Evolutionary conservation across 2,113 vertebrate species (phyloP), one percentile per base, ranked within the genome.

Genomic region (Dasyornis broadbenti): DNA sequence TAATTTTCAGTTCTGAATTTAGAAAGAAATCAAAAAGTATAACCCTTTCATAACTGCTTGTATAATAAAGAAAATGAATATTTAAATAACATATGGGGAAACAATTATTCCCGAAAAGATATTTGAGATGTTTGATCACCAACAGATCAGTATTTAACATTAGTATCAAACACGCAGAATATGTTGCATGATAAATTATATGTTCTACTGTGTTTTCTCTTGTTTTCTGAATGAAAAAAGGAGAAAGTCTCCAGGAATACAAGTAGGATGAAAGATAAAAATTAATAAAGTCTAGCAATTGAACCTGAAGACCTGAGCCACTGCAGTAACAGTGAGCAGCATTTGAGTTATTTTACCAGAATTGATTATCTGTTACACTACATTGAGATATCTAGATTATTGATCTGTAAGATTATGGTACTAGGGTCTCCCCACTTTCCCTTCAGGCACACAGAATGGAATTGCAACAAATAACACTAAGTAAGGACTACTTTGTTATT

Each of bases 351-450:
- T 97, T 98, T 96, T 93, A 89, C 83, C 94, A 94, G 92, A 90
- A 97, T 91, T 97, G 97, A 98, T 97, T 97, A 95, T 94, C 96
- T 97, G 97, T 96, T 97, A 92, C 72, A 92, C 95, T 92, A 85
- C 96, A 97, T 95, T 94, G 97, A 97, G 97, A 96, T 97, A 97
- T 97, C 97, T 91, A 95, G 96, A 97, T 97, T 98, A 98, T 97
- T 95, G 98, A 98, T 97, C 93, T 89, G 91, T 73, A 89, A 97
- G 92, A 97, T 98, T 95, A 96, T 91, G 82, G 96, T 95, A 87
- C 84, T 94, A 82, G 88, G 94, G 95, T 92, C 91, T 79, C 84
- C 64, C 56, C 77, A 56, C 71, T 84, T 68, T 80, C 90, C 93
- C 89, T 96, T 82, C 40, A 95, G 92, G 92, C 82, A 76, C 57